Conservation (phyloP, 2,888 invertebrate species). For the Drosophila koepferae region DNA sequence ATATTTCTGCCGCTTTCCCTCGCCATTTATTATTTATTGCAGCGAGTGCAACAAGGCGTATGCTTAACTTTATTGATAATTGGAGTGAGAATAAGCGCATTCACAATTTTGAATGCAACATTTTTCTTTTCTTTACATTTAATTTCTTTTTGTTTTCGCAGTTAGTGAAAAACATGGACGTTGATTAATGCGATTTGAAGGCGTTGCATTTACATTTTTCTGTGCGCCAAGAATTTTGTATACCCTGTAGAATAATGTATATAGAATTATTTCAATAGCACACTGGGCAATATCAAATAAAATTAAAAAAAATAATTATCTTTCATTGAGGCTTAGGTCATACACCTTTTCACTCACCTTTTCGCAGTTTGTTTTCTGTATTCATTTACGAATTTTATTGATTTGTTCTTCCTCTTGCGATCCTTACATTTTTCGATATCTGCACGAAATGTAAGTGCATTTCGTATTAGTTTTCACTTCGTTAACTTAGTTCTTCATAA, state of each 20-base stretch:
- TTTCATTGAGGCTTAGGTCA: neutral
- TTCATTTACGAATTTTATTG: too few relatives aligned
- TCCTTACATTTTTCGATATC: neutral
- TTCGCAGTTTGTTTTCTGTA: too few relatives aligned
- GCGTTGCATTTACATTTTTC: conserved; percentile 46
- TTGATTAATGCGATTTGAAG: conserved; percentile 66
- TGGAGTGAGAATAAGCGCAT: conserved; percentile 77
- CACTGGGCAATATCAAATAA: too few relatives aligned
- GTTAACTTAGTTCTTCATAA: too few relatives aligned
- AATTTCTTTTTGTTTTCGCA: conserved; percentile 26
- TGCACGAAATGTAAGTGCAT: neutral
- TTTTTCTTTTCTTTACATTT: conserved; percentile 14
- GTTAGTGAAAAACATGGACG: conserved; percentile 29
- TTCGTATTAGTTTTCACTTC: too few relatives aligned
- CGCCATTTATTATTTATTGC: conserved; percentile 69
- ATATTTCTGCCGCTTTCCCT: conserved; percentile 30
- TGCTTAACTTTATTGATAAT: conserved; percentile 79
- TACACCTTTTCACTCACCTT: neutral
- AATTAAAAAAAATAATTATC: too few relatives aligned
- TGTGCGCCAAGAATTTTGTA: conserved; percentile 2
- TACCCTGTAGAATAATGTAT: neutral
- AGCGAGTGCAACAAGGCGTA: conserved; percentile 75
- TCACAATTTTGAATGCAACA: conserved; percentile 62
- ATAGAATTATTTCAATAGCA: neutral
- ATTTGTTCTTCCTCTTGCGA: too few relatives aligned